Base-by-base conservation (phyloP, 2,888 invertebrate genomes). In the Loripinus fragilis region DNA sequence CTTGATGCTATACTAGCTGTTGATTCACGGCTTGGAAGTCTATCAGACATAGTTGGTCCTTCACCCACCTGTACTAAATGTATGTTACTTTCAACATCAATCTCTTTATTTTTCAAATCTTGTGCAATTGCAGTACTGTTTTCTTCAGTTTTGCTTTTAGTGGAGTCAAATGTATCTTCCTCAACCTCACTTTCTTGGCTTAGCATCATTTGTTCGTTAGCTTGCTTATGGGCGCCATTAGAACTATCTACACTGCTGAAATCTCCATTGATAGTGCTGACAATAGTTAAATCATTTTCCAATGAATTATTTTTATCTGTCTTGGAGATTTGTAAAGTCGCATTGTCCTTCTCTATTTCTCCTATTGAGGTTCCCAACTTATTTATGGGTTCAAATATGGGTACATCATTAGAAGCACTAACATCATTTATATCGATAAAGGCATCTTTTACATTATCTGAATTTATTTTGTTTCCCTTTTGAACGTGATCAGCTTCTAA, bases 1-100 rank as follows among this genome's bases (percentile, higher is more conserved):
- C 66, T 65, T 0, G 82, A 82, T 23, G 70, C 72, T 50, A 82
- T 79, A 41, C 69, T 80, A 0, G 76, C 74, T 15, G 73, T 65
- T 10, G 60, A 60, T 5, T 23, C 60, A 17, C 12, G 60, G 17
- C 60, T 60, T 30, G 60, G 60, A 33, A 60, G 8, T 30, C 60
- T 10, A 1, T 33, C 60, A 12, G 60, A 23, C 3, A 33, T 17
- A 17, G 60, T 30, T 17, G 33, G 17, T 8, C 2, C 3, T 33
- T 33, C 33, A 20, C 33, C 33, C 1, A 33, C 60, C 7, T 5
- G 12, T 38, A 38, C 38, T n/a, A n/a, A n/a, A n/a, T n/a, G n/a
- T n/a, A n/a, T n/a, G 23, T 23, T 28, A 10, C 23, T 28, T 55
- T 55, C 55, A n/a, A 5, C 28, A n/a, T 28, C 25, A 23, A 25